phyloP scores from a whole-genome alignment of 92 coral and sea anemone species.

The Bergia puertoricense region DNA sequence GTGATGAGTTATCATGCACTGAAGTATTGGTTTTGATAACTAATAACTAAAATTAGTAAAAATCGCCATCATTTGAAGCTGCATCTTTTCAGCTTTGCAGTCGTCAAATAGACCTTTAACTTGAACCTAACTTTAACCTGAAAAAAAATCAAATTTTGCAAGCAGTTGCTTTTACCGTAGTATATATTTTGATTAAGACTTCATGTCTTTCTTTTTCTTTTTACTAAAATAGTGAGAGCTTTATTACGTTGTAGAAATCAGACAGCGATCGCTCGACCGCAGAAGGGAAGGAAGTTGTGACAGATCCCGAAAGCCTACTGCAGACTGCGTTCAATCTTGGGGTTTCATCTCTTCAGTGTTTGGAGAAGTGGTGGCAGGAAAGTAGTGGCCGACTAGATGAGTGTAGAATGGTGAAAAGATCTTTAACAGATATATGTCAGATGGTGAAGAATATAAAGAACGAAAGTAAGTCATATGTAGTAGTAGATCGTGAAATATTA shows the following conservation, averaged over 20 bases:
- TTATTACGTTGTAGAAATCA: background rate
- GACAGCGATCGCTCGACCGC: background rate
- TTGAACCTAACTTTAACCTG: too few relatives aligned
- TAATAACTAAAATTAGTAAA: too few relatives aligned
- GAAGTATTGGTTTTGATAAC: too few relatives aligned
- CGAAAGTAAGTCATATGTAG: background rate
- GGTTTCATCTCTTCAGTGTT: background rate
- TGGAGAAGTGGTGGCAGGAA: constrained; percentile 9
- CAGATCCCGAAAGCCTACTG: background rate
- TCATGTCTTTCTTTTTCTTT: background rate
- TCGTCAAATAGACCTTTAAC: too few relatives aligned
- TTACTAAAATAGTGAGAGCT: background rate
- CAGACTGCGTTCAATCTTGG: constrained; percentile 13
- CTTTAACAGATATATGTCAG: background rate
- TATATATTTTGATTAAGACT: too few relatives aligned
- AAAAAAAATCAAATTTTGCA: too few relatives aligned
- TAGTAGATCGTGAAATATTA: background rate
- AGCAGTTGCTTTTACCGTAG: background rate
- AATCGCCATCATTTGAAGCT: too few relatives aligned
- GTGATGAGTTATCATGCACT: too few relatives aligned
- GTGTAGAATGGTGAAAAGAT: background rate
- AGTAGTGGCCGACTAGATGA: background rate
- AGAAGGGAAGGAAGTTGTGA: background rate
- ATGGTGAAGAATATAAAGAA: background rate
- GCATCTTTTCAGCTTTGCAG: too few relatives aligned